Base-by-base conservation (phyloP, 1,140 invertebrate genomes). In the Notospermus geniculatus region DNA sequence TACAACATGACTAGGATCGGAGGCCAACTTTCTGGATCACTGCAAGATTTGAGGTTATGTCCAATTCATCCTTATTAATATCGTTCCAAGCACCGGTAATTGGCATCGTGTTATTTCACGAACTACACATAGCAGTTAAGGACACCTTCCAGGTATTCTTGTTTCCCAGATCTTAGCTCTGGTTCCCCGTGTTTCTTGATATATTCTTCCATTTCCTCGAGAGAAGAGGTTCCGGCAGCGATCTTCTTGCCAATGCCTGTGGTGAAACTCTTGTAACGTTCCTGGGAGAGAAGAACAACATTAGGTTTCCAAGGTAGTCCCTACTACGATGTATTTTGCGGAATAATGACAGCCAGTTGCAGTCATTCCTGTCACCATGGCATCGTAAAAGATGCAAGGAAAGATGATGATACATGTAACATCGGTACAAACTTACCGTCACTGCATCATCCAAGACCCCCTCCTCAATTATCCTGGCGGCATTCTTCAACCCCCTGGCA, bases 231-330 rank as follows among this genome's bases (percentile, higher is more conserved):
- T 36, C 82, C 83, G 58, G 78, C 80, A 17, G 81, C 79, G 23
- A 88, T 81, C 58, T 85, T 83, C 9, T 81, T 77, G 13, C 86
- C 87, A 66, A 86, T 82, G 2, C 85, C 86, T 60, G 78, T 81
- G 52, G 82, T 79, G 74, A 83, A 88, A 27, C 82, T 83, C 15
- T 79, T 74, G 75, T 87, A 87, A 11, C 85, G 79, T 63, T 80
- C 76, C 82, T 84, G 70, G 9, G 75, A 72, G 39, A 66, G 46
- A 63, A 52, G 23, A 50, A 66, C 11, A 15, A 43, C 15, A 23
- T 62, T 9, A n/a, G 29, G 2, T 22, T 23, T 22, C 22, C 27
- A 17, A n/a, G 45, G 17, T 11, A 63, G 15, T 4, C 13, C 19
- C 15, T 4, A 36, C 23, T 53, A 9, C 41, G 17, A n/a, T 19